Evolutionary conservation across 2,797 vertebrate species (phyloP), one percentile per base, ranked within the genome.

Genomic region (Enteromius fasciolatus): DNA sequence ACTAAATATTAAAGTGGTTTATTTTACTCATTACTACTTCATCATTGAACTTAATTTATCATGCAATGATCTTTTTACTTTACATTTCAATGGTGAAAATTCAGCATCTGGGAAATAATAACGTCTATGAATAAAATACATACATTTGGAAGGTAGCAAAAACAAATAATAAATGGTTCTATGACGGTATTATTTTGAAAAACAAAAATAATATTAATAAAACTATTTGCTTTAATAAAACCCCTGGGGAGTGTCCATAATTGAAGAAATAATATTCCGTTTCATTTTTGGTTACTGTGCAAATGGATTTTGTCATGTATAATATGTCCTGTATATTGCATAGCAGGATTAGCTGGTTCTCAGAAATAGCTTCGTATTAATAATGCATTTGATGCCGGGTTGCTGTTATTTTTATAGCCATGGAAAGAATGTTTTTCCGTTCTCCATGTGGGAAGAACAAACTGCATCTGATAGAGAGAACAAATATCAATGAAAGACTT

Each of bases 241-340:
- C 15, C 18, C 52, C 33, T 75, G 52, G 20, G 3, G 36, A 66
- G 59, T 64, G 18, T 44, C 39, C 7, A 44, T 14, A 33, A 28
- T 33, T 48, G 17, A 18, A 39, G 17, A 77, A 64, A 33, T 11
- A 0, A 31, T 17, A 15, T 48, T 31, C 54, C 0, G 11, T n/a
- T 72, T 80, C 9, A 10, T 33, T 31, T 17, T 59, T 41, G 33
- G 69, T 63, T 33, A 76, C 36, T 15, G 33, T 76, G 23, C 18
- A 75, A 68, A 33, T 76, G 25, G 63, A 61, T n/a, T 31, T 61
- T 88, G 83, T 88, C 76, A 57, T 75, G 68, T 79, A 74, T 86
- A 84, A 73, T 83, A 74, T 80, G 20, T 50, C 82, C 25, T 85
- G 84, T 86, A 23, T 84, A 85, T 85, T 20, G 25, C 70, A 63